Percentiles rank a stretch among this genome's conserved stretches.
These are phyloP conservation scores for Pentalonia nigronervosa DNA, from an alignment of 1,140 invertebrate species.

Conservation along the genomic window DNA sequence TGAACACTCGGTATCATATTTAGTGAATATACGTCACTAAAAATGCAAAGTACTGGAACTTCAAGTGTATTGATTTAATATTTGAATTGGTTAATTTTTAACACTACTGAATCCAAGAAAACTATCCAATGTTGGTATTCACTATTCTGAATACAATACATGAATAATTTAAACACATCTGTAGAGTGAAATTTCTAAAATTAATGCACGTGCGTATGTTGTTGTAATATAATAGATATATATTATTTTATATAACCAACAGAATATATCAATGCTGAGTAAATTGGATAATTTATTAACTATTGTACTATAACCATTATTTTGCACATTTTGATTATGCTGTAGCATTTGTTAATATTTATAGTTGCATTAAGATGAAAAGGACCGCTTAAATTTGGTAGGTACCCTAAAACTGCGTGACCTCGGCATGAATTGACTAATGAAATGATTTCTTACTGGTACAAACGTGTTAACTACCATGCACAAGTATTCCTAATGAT, in stretches of 20 bases:
- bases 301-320: neutral
- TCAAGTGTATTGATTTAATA: neutral
- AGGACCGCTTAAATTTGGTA: neutral
- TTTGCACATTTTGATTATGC: neutral
- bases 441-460: neutral
- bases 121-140: neutral
- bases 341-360: neutral
- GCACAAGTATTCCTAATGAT: neutral
- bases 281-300: conserved; percentile 9
- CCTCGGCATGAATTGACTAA: neutral
- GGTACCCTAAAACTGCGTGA: neutral
- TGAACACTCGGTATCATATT: neutral
- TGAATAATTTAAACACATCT: conserved; percentile 1
- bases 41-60: neutral
- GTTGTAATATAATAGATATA: neutral
- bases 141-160: neutral
- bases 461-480: neutral
- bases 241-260: neutral
- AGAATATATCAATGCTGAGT: neutral
- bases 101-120: neutral
- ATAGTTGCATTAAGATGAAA: neutral
- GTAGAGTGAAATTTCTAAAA: neutral
- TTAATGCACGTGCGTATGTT: neutral
- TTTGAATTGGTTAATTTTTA: neutral
- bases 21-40: neutral